Conservation (phyloP, 2,888 invertebrate genomes). For the Polia nebulosa region DNA sequence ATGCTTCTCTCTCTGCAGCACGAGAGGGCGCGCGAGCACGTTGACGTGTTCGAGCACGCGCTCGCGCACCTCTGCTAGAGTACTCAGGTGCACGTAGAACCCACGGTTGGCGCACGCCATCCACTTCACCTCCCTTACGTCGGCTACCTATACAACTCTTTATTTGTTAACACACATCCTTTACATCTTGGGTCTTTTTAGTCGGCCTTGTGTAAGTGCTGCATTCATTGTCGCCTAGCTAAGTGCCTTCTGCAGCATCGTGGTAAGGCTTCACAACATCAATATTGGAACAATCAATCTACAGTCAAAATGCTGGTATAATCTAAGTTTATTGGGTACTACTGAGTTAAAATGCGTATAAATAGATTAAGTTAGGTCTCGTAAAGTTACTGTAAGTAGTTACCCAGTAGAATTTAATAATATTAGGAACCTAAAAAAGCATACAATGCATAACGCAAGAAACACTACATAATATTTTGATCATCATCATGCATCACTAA, state of each 20-base stretch:
- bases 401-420: constrained; percentile 9
- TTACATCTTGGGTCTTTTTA: constrained; percentile 10
- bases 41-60: constrained; percentile 99
- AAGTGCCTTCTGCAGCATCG: constrained; percentile 52
- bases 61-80: constrained; percentile 99
- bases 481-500: constrained; percentile 31
- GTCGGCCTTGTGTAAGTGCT: constrained; percentile 58
- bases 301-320: constrained; percentile 32
- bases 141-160: constrained; percentile 91
- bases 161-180: constrained; percentile 66
- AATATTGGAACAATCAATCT: constrained; percentile 40
- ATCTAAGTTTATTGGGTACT: constrained; percentile 3
- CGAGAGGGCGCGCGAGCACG: constrained; percentile 98
- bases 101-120: constrained; percentile 99
- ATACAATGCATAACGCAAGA: constrained; percentile 20
- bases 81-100: constrained; percentile 98
- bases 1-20: constrained; percentile 95
- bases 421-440: not conserved
- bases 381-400: constrained; percentile 17
- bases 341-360: constrained; percentile 7
- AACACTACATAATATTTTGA: constrained; percentile 5
- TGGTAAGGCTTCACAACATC: constrained; percentile 50
- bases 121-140: constrained; percentile 98
- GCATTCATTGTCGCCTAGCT: constrained; percentile 58
- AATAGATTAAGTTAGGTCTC: not conserved